phyloP scores from a whole-genome alignment of 2,113 vertebrate species.

The Parus major region DNA sequence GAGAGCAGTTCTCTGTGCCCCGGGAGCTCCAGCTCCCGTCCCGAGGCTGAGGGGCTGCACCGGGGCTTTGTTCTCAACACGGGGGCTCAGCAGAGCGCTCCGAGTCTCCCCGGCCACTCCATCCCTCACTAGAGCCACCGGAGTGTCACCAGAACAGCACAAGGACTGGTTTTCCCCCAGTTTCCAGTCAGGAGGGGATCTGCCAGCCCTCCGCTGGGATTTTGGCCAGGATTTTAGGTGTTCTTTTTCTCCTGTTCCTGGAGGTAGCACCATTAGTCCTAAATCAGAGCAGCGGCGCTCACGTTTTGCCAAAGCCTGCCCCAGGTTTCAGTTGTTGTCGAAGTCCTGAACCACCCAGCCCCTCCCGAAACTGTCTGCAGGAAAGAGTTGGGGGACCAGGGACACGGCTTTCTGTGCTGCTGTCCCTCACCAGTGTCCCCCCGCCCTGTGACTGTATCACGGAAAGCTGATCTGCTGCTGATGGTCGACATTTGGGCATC shows the following conservation, averaged over 20 bases:
- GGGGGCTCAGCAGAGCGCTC: neutral
- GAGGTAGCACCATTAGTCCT: neutral
- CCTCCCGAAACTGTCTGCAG: neutral
- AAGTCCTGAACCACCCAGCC: neutral
- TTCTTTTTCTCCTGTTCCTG: neutral
- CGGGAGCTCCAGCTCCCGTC: neutral
- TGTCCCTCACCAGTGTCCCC: neutral
- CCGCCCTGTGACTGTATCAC: accelerated
- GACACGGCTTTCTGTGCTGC: neutral
- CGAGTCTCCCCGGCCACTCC: neutral
- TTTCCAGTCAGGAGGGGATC: neutral
- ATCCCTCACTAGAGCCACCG: accelerated
- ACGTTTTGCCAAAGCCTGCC: neutral
- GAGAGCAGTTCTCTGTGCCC: neutral
- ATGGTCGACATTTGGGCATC: neutral
- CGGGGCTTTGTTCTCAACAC: neutral
- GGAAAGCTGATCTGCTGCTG: neutral
- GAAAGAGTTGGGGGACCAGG: neutral
- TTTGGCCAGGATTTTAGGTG: neutral
- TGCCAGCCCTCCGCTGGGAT: neutral
- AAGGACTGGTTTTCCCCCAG: neutral
- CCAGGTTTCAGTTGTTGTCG: neutral
- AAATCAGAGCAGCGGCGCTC: neutral
- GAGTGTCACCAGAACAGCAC: neutral
- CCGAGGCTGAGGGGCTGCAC: neutral